These are phyloP conservation scores for Latheticus oryzae DNA, from an alignment of 2,888 invertebrate species.

Conservation along the genomic window DNA sequence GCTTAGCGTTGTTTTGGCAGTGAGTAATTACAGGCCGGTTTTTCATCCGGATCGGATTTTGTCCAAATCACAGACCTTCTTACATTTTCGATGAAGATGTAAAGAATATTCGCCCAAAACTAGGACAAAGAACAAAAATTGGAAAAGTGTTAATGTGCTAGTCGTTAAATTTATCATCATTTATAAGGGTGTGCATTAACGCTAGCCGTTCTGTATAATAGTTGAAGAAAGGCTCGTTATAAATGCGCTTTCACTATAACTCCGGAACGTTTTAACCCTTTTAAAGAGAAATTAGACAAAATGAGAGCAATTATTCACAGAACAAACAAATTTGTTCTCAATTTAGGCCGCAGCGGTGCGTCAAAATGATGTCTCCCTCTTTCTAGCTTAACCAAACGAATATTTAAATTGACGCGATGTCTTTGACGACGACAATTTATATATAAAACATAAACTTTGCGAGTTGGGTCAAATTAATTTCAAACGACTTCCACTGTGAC, in stretches of 20 bases:
- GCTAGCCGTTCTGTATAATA: too few relatives aligned
- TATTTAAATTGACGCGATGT: slow-evolving; percentile 36
- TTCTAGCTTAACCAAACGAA: slow-evolving; percentile 30
- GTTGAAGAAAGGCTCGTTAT: slow-evolving; percentile 24
- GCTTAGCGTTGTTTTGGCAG: slow-evolving; percentile 65
- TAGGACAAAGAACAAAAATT: too few relatives aligned
- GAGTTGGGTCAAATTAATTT: slow-evolving; percentile 21
- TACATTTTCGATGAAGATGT: slow-evolving; percentile 23
- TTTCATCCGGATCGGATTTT: slow-evolving; percentile 54
- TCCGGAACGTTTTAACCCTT: slow-evolving; percentile 39
- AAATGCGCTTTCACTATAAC: slow-evolving; percentile 43
- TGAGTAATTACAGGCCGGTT: slow-evolving; percentile 64
- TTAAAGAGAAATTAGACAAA: slow-evolving; percentile 46
- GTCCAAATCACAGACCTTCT: slow-evolving; percentile 27
- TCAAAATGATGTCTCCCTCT: slow-evolving; percentile 35
- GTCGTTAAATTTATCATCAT: too few relatives aligned
- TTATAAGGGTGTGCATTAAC: too few relatives aligned
- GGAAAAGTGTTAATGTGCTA: too few relatives aligned
- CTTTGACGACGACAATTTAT: slow-evolving; percentile 30
- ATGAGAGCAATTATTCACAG: slow-evolving; percentile 45
- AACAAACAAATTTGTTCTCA: slow-evolving; percentile 42
- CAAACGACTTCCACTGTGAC: slow-evolving; percentile 13
- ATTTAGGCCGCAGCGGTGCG: slow-evolving; percentile 35
- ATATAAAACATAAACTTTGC: slow-evolving; percentile 20
- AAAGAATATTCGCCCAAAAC: too few relatives aligned